Base-by-base conservation (phyloP, 2,888 invertebrate genomes). In the Didymodactylos carnosus region DNA sequence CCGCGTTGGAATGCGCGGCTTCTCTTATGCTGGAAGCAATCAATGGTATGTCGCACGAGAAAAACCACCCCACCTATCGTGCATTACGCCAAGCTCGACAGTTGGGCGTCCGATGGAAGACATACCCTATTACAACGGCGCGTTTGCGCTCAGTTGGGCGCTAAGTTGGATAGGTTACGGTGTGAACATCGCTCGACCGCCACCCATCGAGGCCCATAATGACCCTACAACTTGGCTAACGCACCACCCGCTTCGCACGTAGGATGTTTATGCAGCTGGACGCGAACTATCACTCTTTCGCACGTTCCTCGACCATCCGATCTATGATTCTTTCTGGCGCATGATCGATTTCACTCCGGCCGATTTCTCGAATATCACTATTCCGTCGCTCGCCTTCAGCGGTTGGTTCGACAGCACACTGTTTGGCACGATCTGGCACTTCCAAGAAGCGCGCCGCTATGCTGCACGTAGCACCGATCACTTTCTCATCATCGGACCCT, bases 351-450 rank as follows among this genome's bases (percentile, higher is more conserved):
- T 73, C 7, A 39, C 10, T 10, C 25, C 35, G 1, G 16, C 41
- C 4, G 29, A 69, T 23, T 73, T 69, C 25, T n/a, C 69, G 3
- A 25, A 43, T 23, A 46, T 69, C 8, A 73, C 39, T 16, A 39
- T 73, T 1, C 73, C 73, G 23, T 19, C 69, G 4, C 41, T 73
- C 16, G 25, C 69, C 8, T 73, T 73, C 16, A 73, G 69, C 29
- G 73, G 73, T 1, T 73, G 73, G 73, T 73, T 27, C 19, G 73
- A 73, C 27, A 41, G 73, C n/a, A 69, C 73, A 14, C 10, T 73
- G 41, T 41, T 8, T 19, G 69, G 69, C 5, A 73, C 73, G 23
- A 39, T 73, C 4, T 27, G 25, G 69, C 69, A 13, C 23, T 73
- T 69, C 39, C 13, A 43, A 46, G 43, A 25, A 25, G 40, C 35